These are phyloP conservation scores for Chloroceryle aenea DNA, from an alignment of 2,113 vertebrate genomes.

Conservation along the genomic window DNA sequence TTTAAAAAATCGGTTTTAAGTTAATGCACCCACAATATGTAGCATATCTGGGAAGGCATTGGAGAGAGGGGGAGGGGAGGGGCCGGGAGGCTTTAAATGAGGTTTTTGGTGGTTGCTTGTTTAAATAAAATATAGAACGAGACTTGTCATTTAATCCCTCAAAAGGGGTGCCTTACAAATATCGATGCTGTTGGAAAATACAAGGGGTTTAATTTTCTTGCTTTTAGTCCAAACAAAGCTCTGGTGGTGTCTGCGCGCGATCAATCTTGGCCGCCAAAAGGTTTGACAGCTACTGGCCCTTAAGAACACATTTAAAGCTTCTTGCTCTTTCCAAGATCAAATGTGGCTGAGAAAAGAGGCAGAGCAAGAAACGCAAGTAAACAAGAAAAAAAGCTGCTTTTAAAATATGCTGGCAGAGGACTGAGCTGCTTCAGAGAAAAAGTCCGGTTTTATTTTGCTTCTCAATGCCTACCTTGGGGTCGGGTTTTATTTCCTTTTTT, in stretches of 20 bases:
- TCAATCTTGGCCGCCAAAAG: conserved; percentile 99
- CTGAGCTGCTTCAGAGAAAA: conserved; percentile 61
- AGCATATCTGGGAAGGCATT: conserved; percentile 60
- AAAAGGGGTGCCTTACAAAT: conserved; percentile 74
- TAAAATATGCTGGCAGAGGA: conserved; percentile 65
- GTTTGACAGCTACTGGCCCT: conserved; percentile 98
- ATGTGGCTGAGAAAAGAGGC: conserved; percentile 87
- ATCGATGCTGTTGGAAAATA: conserved; percentile 81
- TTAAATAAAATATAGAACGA: conserved; percentile 75
- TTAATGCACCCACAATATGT: conserved; percentile 66
- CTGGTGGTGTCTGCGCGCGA: conserved; percentile 88
- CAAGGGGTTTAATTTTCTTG: conserved; percentile 90
- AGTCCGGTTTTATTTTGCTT: conserved; percentile 38
- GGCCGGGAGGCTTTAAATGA: conserved; percentile 57
- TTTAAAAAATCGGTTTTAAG: conserved; percentile 64
- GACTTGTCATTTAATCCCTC: conserved; percentile 65
- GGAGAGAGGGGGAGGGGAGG: conserved; percentile 63
- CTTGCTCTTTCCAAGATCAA: conserved; percentile 92
- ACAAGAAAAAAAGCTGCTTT: conserved; percentile 76
- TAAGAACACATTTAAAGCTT: conserved; percentile 98
- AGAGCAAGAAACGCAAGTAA: conserved; percentile 83
- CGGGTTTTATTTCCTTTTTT: background rate
- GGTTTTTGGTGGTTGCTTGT: conserved; percentile 69
- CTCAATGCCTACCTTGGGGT: background rate
- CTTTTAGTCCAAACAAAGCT: conserved; percentile 99